Base-by-base conservation (phyloP, 2,888 invertebrate genomes). In the Nomada hirtipes region DNA sequence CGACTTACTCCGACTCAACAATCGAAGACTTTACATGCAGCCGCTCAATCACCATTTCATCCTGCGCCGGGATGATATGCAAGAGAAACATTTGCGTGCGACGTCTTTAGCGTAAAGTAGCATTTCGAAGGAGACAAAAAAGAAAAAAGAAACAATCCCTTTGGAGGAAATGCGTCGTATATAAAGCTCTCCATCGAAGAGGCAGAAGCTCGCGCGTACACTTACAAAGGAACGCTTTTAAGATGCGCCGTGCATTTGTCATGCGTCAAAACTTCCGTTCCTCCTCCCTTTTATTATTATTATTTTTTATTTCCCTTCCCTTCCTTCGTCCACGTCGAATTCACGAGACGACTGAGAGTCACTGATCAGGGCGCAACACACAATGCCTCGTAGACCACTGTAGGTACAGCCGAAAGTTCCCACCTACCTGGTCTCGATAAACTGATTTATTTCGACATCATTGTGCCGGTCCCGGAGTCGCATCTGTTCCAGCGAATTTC, bases 391-490 rank as follows among this genome's bases (percentile, higher is more conserved):
- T 79, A 79, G 86, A 86, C 84, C 86, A 83, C 83, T 85, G 84
- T 83, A 78, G 78, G 79, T 80, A 86, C 82, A 85, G 83, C 87
- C 87, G 64, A 83, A 84, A 87, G 88, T 87, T 85, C 90, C 90
- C 88, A 87, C 88, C 89, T 90, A 88, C 91, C 91, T 91, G 90
- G 89, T 85, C 86, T 91, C 91, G 92, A 92, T 93, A 92, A 93
- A 93, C 92, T 93, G 93, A 93, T 93, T 93, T 93, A 93, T 93
- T 93, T 93, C 91, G 86, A 91, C 91, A 91, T 92, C 90, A 93
- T 92, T 91, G 90, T 90, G 79, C 72, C 80, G 85, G 11, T 15
- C 23, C 76, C 79, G 77, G 68, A 85, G 89, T 89, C 89, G 91
- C 92, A 92, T 93, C 92, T 93, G 92, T 91, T 90, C 90, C 72